phyloP scores from a whole-genome alignment of 2,797 vertebrate genomes.

The Sebastes elongatus region DNA sequence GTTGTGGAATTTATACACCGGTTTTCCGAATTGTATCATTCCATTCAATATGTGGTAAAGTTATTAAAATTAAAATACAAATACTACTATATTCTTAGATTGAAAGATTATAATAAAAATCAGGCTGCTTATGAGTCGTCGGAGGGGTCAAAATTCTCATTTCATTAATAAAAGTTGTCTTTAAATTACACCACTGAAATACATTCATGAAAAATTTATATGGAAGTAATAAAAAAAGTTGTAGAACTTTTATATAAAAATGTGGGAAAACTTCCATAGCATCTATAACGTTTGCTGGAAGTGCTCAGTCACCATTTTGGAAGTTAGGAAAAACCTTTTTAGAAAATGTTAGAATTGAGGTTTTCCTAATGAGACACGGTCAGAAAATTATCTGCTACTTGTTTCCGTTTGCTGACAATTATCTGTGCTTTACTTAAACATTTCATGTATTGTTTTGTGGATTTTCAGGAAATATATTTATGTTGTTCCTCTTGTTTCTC shows the following conservation, averaged over 20 bases:
- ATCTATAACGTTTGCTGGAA: neutral
- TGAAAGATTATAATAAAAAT: neutral
- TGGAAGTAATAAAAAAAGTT: neutral
- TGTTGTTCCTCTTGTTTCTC: neutral
- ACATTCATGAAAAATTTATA: neutral
- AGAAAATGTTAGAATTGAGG: neutral
- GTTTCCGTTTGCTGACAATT: neutral
- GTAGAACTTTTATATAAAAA: neutral
- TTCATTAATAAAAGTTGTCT: neutral
- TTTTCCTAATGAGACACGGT: neutral
- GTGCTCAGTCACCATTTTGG: neutral
- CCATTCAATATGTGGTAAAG: neutral
- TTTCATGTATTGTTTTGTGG: neutral
- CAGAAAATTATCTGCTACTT: neutral
- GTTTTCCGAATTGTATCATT: neutral
- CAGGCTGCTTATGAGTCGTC: fast-evolving
- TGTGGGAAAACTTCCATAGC: neutral
- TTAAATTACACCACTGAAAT: neutral
- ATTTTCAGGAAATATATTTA: neutral
- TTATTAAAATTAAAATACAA: neutral
- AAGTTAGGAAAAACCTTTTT: neutral
- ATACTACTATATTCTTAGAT: neutral
- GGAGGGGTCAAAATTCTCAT: neutral
- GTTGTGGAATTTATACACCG: neutral
- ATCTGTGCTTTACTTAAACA: neutral